Evolutionary conservation across 2,888 invertebrate species (phyloP).

Genomic region (Spodoptera littoralis): DNA sequence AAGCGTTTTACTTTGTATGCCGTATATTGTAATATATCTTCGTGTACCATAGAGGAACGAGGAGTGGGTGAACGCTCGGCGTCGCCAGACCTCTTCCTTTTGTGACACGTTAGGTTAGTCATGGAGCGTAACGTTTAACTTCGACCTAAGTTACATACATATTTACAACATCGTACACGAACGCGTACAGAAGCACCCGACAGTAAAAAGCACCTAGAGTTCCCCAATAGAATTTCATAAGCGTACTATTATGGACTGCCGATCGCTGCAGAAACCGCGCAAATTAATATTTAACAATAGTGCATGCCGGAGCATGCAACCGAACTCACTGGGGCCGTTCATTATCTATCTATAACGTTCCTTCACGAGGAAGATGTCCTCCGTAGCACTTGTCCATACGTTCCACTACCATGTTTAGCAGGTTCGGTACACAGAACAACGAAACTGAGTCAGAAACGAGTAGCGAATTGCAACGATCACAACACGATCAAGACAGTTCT

Average conservation of each 20-base stretch:
- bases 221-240: constrained; percentile 85
- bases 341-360: constrained; percentile 52
- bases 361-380: constrained; percentile 37
- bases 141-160: constrained; percentile 80
- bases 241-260: constrained; percentile 79
- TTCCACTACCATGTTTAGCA: constrained; percentile 48
- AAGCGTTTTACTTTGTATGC: constrained; percentile 61
- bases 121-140: constrained; percentile 79
- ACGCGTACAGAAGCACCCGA: constrained; percentile 88
- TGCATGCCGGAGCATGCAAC: constrained; percentile 61
- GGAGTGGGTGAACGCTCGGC: constrained; percentile 37
- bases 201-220: constrained; percentile 88
- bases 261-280: constrained; percentile 73
- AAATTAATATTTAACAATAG: constrained; percentile 64
- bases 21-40: constrained; percentile 51
- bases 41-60: constrained; percentile 51
- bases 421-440: constrained; percentile 53
- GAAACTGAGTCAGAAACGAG: constrained; percentile 63
- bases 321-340: constrained; percentile 75
- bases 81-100: constrained; percentile 56
- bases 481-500: constrained; percentile 67
- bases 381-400: constrained; percentile 47
- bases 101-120: constrained; percentile 79
- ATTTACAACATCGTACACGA: constrained; percentile 86
- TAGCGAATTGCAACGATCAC: constrained; percentile 70